phyloP scores from a whole-genome alignment of 2,797 vertebrate genomes.

The Silurus aristotelis region DNA sequence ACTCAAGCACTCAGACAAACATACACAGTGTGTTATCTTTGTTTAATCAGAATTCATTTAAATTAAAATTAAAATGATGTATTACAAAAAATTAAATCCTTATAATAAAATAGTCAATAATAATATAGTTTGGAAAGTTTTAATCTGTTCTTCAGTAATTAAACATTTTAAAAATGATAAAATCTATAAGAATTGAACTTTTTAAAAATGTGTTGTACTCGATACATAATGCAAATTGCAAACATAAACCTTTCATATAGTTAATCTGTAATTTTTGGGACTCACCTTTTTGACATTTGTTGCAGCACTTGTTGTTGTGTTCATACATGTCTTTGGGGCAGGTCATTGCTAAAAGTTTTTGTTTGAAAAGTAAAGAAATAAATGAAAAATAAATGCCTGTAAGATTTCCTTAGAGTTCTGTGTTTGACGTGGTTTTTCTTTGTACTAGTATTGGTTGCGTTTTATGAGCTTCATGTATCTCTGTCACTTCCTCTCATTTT shows the following conservation, averaged over 20 bases:
- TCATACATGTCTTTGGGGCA: rapidly evolving
- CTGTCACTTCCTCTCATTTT: conserved; percentile 6
- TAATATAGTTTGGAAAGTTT: background rate
- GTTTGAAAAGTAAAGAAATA: background rate
- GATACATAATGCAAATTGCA: background rate
- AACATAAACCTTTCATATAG: background rate
- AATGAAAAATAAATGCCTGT: rapidly evolving
- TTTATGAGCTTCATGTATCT: background rate
- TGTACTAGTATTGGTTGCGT: background rate
- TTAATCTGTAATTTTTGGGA: background rate
- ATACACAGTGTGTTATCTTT: no score
- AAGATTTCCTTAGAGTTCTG: background rate
- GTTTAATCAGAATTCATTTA: no score
- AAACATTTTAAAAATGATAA: background rate
- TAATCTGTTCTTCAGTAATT: background rate
- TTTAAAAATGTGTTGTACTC: background rate
- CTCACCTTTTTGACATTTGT: background rate
- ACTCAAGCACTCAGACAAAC: no score
- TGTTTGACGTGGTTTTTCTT: background rate
- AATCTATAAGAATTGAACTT: no score
- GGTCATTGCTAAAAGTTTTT: background rate
- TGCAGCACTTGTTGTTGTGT: background rate
- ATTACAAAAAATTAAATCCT: no score
- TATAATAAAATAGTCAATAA: no score
- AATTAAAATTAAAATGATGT: no score